These are phyloP conservation scores for Varroa destructor DNA, from an alignment of 1,140 invertebrate genomes.

Conservation along the genomic window DNA sequence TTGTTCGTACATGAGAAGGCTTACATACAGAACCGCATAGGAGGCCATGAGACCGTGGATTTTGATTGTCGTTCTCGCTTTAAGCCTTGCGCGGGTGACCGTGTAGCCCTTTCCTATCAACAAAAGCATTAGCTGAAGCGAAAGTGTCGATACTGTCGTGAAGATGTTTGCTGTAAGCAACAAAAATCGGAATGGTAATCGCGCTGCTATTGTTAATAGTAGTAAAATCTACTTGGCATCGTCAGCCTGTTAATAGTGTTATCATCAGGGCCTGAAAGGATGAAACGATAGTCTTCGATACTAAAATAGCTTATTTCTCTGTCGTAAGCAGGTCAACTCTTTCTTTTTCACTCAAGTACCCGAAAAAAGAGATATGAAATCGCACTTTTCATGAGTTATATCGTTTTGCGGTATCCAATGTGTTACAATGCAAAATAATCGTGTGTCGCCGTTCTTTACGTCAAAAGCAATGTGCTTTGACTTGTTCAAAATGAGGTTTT, in stretches of 20 bases:
- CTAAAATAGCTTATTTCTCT: too few species aligned
- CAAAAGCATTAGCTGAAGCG: constrained; percentile 62
- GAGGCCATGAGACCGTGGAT: constrained; percentile 64
- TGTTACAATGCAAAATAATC: not conserved
- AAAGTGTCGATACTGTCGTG: constrained; percentile 43
- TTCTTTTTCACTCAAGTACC: too few species aligned
- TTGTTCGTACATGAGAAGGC: constrained; percentile 63
- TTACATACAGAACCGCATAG: constrained; percentile 54
- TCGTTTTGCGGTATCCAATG: too few species aligned
- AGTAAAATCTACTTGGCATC: too few species aligned
- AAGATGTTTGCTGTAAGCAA: constrained; percentile 9
- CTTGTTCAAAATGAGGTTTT: not conserved
- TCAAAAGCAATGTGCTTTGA: not conserved
- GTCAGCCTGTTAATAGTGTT: too few species aligned
- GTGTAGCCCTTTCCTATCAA: constrained; percentile 78
- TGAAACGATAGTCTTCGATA: too few species aligned
- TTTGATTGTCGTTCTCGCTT: constrained; percentile 54
- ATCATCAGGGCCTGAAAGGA: too few species aligned
- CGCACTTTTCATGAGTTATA: too few species aligned
- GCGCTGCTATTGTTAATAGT: constrained; percentile 12
- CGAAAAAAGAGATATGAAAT: too few species aligned
- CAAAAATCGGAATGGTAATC: not conserved
- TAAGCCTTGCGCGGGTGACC: constrained; percentile 64
- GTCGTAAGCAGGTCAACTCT: too few species aligned
- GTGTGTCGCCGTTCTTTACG: not conserved